Base-by-base conservation (phyloP, 2,113 vertebrate genomes). In the Osmerus mordax region DNA sequence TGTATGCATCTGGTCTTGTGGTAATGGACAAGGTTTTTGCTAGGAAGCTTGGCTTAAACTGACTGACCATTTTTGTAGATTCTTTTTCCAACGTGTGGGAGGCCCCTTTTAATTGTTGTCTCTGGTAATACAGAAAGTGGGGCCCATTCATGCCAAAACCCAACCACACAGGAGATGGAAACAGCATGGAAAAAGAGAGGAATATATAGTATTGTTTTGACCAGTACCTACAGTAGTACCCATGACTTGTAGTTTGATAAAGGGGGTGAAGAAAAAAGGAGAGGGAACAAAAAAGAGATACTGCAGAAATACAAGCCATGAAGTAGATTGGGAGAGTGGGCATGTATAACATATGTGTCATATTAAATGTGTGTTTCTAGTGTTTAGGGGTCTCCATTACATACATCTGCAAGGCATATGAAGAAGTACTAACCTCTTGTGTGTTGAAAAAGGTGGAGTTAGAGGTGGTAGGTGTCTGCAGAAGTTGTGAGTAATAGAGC, bases 321-420 rank as follows among this genome's bases (percentile, higher is more conserved):
- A 32, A 15, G 62, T 11, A 18, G 8, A 36, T 36, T 32, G 29
- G 32, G 15, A 64, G 62, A 18, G 15, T 16, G 58, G 58, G 21
- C 21, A 15, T 4, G 23, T 54, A 56, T 55, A 55, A 56, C 71
- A 81, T 69, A 60, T 80, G 75, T 47, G 56, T 74, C 69, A 51
- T 59, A 78, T 81, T 81, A 78, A 76, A 86, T 51, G 73, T 69
- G 36, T 75, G 70, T 67, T 65, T 53, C 69, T 70, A 41, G 41
- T 56, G 63, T 73, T 73, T 65, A 25, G 29, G 23, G 29, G 32
- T 52, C 28, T 71, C 65, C 70, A 67, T 67, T 74, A 70, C 55
- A 74, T 75, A 72, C 77, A 81, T 86, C 79, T 81, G 84, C 77
- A 74, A 14, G 29, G 72, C 79, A 83, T 72, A 78, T 83, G 81